Base-by-base conservation (phyloP, 2,113 vertebrate species). In the Leucosticte australis region DNA sequence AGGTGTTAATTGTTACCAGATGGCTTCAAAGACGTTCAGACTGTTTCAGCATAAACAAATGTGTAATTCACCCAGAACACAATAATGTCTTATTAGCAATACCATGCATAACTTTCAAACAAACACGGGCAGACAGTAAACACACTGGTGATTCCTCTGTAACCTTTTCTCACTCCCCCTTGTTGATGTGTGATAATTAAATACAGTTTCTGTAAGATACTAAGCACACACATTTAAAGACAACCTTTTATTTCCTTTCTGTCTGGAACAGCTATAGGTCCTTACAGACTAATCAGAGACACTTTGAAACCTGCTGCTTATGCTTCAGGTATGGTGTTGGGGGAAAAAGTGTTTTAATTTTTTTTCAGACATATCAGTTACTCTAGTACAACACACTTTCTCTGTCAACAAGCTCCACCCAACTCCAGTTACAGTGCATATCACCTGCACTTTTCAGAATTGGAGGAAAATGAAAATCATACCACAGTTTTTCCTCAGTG, bases 1-100 rank as follows among this genome's bases (percentile, higher is more conserved):
- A 92, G 93, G 95, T 95, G 95, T 95, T 94, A 95, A 92, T 96
- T 89, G 93, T 87, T 92, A 91, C 81, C 74, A 90, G 81, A 80
- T 81, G 89, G 81, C 95, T 96, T 95, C 96, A 97, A 95, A 97
- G 91, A 28, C 77, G 89, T 77, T 67, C 83, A 71, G 73, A 41
- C 53, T 71, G 81, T 87, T 94, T 94, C 86, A 56, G 44, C 10
- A 4, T 92, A 95, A 96, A 95, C 94, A 95, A 93, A 82, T 1
- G 6, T 30, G 44, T 52, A 70, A 59, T 60, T 57, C 62, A 87
- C 73, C 55, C 56, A 81, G 83, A 91, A 68, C 57, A 73, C 35
- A 90, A 37, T n/a, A 31, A 85, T 62, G 42, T 39, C 89, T 78
- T 69, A 33, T 41, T 87, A 94, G 87, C 41, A 84, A 56, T 49